Evolutionary conservation across 2,797 vertebrate species (phyloP).

Genomic region (Acanthis flammea): DNA sequence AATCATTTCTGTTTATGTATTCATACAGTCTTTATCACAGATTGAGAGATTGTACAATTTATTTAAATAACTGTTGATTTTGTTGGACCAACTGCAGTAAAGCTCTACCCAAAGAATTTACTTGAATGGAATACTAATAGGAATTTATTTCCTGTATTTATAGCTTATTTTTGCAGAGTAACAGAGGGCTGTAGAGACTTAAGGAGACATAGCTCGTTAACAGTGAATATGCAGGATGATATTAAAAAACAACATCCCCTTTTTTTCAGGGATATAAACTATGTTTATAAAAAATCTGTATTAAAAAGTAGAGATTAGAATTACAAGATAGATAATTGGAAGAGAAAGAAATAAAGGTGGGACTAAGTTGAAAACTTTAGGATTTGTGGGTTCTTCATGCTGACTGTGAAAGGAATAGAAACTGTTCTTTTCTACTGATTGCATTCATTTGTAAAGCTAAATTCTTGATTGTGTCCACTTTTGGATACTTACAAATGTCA

Average conservation of each 20-base stretch:
- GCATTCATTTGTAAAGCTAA: neutral
- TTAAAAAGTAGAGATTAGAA: neutral
- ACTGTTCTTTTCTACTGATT: neutral
- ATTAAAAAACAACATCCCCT: neutral
- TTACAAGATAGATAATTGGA: neutral
- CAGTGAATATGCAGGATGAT: neutral
- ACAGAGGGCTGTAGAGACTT: neutral
- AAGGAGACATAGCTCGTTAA: neutral
- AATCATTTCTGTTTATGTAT: neutral
- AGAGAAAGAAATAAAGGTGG: neutral
- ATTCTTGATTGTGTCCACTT: neutral
- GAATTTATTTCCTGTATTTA: neutral
- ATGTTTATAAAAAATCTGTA: neutral
- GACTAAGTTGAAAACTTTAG: neutral
- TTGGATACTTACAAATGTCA: neutral
- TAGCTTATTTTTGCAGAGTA: neutral
- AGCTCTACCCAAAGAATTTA: neutral
- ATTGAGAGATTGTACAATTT: neutral
- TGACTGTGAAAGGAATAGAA: neutral
- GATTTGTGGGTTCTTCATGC: neutral
- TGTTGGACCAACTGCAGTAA: neutral
- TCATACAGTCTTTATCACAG: neutral
- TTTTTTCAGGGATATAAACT: neutral
- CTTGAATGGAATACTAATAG: neutral
- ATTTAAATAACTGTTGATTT: constrained; percentile 8